Evolutionary conservation across 1,140 invertebrate genomes (phyloP), one percentile per base, ranked within the genome.

Genomic region (Oncopeltus fasciatus): DNA sequence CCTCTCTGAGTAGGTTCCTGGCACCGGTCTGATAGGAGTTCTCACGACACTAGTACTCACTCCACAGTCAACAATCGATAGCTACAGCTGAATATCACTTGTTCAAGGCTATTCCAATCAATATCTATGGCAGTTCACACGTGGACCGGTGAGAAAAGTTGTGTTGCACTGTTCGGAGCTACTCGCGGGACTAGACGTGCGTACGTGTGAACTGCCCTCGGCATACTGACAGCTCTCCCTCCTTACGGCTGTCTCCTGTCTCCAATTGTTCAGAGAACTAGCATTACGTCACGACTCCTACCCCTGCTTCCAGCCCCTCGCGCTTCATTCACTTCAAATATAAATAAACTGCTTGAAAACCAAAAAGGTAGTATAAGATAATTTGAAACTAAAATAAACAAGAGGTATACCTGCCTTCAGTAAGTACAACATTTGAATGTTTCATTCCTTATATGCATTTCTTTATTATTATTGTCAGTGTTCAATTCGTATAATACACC

Each of bases 61-160:
- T 24, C 21, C 49, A 53, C 49, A 24, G 20, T 18, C 49, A 24
- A 53, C 24, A 53, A 53, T 53, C 49, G 49, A 53, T 53, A n/a
- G 49, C 49, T 43, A 53, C 60, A 61, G 60, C 60, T 61, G 60
- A 49, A 61, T 61, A 61, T 61, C 60, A 61, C 60, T 61, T 61
- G 60, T 61, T 61, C 60, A 31, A 61, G 60, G 49, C 47, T 61
- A 53, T 47, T 53, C 28, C 33, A 53, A 61, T 61, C 60, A 53
- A 61, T 61, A 61, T 29, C 49, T 38, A 33, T 51, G 46, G 26
- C 43, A 28, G 43, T 46, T 61, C 21, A 49, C 46, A 31, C 28
- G 46, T 47, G 27, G 47, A 53, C 47, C 21, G 27, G 29, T 47
- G 49, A 26, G 56, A 61, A 61, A 28, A 51, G 46, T 28, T n/a